Conservation (phyloP, 2,113 vertebrate genomes). For the Lates calcarifer region DNA sequence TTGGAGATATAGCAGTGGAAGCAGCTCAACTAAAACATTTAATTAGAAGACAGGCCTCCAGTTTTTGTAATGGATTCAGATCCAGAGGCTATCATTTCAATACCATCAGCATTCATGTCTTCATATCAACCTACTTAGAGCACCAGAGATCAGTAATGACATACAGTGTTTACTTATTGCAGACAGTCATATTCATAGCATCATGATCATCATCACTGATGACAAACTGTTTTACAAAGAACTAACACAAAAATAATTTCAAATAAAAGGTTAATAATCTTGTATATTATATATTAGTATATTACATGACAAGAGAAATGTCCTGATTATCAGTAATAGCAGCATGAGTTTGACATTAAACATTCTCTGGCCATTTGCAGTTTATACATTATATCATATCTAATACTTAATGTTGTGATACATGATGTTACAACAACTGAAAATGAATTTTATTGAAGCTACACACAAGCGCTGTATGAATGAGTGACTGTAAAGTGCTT, state of each 20-base stretch:
- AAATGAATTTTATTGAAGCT: no score
- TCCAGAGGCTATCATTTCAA: slow-evolving; percentile 45
- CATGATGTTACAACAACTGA: no score
- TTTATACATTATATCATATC: not conserved
- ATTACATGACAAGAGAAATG: not conserved
- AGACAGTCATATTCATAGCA: not conserved
- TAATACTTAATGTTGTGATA: not conserved
- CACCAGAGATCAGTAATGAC: slow-evolving; percentile 2
- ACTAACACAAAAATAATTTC: not conserved
- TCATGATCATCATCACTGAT: not conserved
- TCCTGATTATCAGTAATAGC: not conserved
- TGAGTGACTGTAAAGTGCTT: no score
- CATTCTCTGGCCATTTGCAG: not conserved
- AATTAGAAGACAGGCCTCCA: slow-evolving; percentile 52
- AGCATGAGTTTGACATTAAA: no score
- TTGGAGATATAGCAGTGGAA: slow-evolving; percentile 6
- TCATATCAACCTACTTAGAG: slow-evolving; percentile 27
- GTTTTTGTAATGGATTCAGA: slow-evolving; percentile 37
- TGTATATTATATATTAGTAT: not conserved
- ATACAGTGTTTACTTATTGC: not conserved
- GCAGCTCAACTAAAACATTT: slow-evolving; percentile 52
- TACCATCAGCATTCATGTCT: slow-evolving; percentile 41
- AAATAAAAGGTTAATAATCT: not conserved
- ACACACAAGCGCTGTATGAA: no score
- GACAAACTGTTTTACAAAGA: not conserved